Evolutionary conservation across 2,888 invertebrate genomes (phyloP).

Genomic region (Nineta flava): DNA sequence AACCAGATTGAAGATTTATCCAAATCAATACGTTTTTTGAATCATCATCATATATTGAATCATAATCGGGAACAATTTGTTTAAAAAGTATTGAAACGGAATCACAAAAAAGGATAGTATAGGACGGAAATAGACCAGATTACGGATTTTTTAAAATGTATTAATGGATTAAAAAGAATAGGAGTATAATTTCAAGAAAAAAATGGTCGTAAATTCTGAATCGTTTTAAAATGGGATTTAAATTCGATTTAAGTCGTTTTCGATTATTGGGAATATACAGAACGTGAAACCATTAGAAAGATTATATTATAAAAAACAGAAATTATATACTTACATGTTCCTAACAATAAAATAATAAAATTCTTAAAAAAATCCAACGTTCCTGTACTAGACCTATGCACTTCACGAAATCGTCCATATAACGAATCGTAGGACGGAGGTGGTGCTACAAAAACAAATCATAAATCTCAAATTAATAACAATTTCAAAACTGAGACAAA

Average conservation of each 20-base stretch:
- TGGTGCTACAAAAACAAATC: constrained; percentile 30
- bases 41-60: too few relatives aligned
- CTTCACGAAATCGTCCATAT: constrained; percentile 45
- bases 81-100: too few relatives aligned
- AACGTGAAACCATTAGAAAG: neutral
- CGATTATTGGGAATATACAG: neutral
- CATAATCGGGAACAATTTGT: too few relatives aligned
- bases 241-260: neutral
- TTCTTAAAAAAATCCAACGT: constrained; percentile 44
- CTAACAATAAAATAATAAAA: constrained; percentile 38
- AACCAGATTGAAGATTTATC: too few relatives aligned
- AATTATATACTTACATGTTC: constrained; percentile 38
- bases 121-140: too few relatives aligned
- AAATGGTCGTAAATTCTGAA: neutral
- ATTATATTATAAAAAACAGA: constrained; percentile 3
- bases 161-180: too few relatives aligned
- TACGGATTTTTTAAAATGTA: too few relatives aligned
- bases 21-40: too few relatives aligned
- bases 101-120: too few relatives aligned
- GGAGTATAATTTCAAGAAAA: too few relatives aligned
- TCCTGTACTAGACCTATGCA: constrained; percentile 40
- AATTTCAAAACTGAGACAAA: neutral
- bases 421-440: constrained; percentile 52
- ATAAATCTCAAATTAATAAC: neutral
- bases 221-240: neutral